phyloP scores from a whole-genome alignment of 1,140 invertebrate species.

The Akabosia matsudoensis region DNA sequence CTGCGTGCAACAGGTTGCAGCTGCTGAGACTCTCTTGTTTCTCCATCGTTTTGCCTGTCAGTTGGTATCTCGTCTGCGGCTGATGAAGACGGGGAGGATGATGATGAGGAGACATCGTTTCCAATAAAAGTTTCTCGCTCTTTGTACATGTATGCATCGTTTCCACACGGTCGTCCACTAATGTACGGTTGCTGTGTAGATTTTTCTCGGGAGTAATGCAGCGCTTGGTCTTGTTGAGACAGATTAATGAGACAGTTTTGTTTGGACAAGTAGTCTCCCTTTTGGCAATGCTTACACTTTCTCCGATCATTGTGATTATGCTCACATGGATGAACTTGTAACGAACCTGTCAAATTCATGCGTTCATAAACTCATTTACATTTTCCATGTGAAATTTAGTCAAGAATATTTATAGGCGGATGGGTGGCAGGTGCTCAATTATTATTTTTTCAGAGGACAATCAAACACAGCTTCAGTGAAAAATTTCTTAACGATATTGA shows the following conservation, averaged over 20 bases:
- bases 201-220: too few relatives aligned
- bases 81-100: neutral
- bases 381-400: too few relatives aligned
- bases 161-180: neutral
- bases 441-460: too few relatives aligned
- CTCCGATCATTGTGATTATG: neutral
- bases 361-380: neutral
- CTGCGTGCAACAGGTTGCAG: conserved; percentile 6
- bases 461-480: too few relatives aligned
- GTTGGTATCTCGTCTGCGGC: neutral
- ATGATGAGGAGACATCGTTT: neutral
- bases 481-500: too few relatives aligned
- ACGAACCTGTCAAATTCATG: neutral
- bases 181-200: neutral
- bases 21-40: neutral
- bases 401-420: too few relatives aligned
- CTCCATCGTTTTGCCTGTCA: neutral
- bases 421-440: neutral
- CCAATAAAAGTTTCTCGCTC: neutral
- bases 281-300: neutral
- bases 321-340: neutral
- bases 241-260: neutral
- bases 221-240: neutral
- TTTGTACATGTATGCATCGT: neutral
- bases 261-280: neutral